Conservation (phyloP, 2,888 invertebrate species). For the Eupithecia exiguata region DNA sequence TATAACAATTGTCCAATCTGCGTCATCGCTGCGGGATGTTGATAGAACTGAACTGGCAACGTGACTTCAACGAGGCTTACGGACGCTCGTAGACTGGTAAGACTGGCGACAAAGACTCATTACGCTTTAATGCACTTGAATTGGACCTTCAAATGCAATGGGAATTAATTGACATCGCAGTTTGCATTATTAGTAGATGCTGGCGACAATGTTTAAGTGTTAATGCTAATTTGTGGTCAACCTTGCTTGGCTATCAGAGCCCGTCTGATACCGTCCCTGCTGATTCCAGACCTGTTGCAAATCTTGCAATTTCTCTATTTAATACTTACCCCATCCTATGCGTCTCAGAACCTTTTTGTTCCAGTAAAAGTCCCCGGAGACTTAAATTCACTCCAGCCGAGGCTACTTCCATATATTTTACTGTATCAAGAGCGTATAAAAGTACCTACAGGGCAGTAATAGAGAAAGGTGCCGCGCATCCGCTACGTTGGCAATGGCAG, state of each 20-base stretch:
- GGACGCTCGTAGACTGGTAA: conserved; percentile 38
- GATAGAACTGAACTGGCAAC: conserved; percentile 28
- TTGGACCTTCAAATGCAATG: conserved; percentile 41
- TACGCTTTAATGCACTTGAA: conserved; percentile 42
- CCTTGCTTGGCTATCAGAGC: background rate
- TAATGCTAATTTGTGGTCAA: background rate
- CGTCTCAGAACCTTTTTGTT: background rate
- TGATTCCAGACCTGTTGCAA: conserved; percentile 21
- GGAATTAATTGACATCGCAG: conserved; percentile 34
- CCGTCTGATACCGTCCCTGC: conserved; percentile 5
- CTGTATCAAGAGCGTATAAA: conserved; percentile 54
- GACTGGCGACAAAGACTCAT: conserved; percentile 41
- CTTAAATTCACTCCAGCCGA: background rate
- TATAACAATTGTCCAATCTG: conserved; percentile 14
- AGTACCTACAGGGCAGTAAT: conserved; percentile 60
- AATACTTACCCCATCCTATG: background rate
- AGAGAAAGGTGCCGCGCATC: conserved; percentile 76
- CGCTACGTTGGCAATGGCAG: conserved; percentile 74
- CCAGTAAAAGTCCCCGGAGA: background rate
- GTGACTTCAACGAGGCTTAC: conserved; percentile 38
- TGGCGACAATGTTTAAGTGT: background rate
- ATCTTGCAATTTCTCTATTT: background rate
- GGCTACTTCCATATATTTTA: conserved; percentile 41
- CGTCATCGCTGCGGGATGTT: conserved; percentile 25
- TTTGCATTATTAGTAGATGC: conserved; percentile 30